Base-by-base conservation (phyloP, 2,888 invertebrate genomes). In the Pycnomerus fuliginosus region DNA sequence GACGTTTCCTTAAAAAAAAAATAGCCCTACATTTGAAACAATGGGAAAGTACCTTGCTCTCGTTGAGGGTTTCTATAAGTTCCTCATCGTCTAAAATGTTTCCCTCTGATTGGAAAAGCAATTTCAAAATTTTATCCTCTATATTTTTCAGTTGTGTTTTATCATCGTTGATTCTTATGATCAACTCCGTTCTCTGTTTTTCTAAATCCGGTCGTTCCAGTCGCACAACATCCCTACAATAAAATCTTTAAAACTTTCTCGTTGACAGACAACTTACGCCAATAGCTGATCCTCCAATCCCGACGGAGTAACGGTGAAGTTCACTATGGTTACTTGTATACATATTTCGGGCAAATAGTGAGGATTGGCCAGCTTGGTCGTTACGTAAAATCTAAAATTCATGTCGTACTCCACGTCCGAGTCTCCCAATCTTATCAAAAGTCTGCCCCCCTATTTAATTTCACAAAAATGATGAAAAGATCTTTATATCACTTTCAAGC, bases 31-130 rank as follows among this genome's bases (percentile, higher is more conserved):
- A 17, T 12, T 28, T 12, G 2, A 28, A 3, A 11, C 14, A 25
- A 17, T 23, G n/a, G 1, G 13, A 3, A 34, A 44, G 58, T 60
- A 83, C 84, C 74, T 92, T 92, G 65, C 90, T 90, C 62, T 90
- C 88, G 69, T 91, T 90, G 7, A 93, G 76, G 1, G 94, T 90
- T 65, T 93, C 88, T 42, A 95, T 92, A 11, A 95, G 81, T 61
- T 90, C 90, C 66, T 95, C 95, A 64, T 95, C 94, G 66, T 96
- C 95, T 25, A 96, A 77, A 58, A 96, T 92, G 66, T 94, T 92
- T 2, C 92, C 94, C 48, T 90, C 84, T 0, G 90, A 86, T 29
- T 86, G 79, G 61, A 89, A 90, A 1, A 95, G 73, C 32, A 94
- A 76, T 55, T 83, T 80, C 5, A 96, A 74, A 48, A 95, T 94